Evolutionary conservation across 2,113 vertebrate species (phyloP), one percentile per base, ranked within the genome.

Genomic region (Pandion haliaetus): DNA sequence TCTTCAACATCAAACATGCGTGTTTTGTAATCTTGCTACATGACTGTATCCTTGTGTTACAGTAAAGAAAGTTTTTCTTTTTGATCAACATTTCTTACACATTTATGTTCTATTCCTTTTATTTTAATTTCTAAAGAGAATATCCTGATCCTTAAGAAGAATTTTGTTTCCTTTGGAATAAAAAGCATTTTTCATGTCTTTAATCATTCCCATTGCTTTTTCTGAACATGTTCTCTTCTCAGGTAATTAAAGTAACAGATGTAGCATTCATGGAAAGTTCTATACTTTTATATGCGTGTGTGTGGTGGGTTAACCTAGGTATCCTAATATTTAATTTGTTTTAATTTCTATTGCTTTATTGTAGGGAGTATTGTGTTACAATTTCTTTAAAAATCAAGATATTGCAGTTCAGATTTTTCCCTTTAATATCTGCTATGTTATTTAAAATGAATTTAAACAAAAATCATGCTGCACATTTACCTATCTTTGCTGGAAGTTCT

Each of bases 211-310:
- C 28, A 16, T 59, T 87, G 44, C n/a, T 72, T 87, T 88, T 86
- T 77, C 25, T 77, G 62, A 81, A 54, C 2, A 0, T 36, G 20
- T 7, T 58, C 17, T 71, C 18, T 85, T 87, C 28, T 71, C 58
- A 57, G 18, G 9, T 62, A 44, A 31, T 69, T 62, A 36, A 58
- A 94, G 9, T 72, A 72, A 88, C 14, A 44, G 50, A 7, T 72
- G 13, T 49, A 71, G 47, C 32, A 12, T 80, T 76, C 44, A 38
- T 28, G 25, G 55, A 20, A 67, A 34, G 8, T 63, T 80, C 44
- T 63, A 8, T 45, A 23, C 14, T 66, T 86, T 32, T 21, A 25
- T 32, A 12, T 59, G 14, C 0, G 0, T 32, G 8, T 47, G 4
- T 62, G 7, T 55, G 14, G 21, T 57, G 36, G 12, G 9, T 66